Evolutionary conservation across 2,797 vertebrate genomes (phyloP).

Genomic region (Argyrosomus regius): DNA sequence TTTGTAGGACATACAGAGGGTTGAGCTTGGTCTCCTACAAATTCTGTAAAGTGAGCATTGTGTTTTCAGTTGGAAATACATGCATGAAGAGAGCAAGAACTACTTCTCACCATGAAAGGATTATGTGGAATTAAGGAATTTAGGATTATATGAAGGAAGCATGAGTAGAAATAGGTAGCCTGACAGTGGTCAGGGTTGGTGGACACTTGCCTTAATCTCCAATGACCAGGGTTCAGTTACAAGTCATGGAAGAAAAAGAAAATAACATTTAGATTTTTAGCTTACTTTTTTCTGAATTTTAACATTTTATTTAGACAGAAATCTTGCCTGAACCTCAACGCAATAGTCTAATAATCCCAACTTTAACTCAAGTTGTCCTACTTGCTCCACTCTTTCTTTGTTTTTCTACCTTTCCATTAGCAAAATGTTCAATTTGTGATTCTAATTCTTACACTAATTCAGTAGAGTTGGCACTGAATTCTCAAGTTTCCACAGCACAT

Average conservation of each 20-base stretch:
- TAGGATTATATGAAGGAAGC: slow-evolving; percentile 35
- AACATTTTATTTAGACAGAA: neutral
- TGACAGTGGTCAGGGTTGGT: slow-evolving; percentile 7
- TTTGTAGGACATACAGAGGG: slow-evolving; percentile 26
- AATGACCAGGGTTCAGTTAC: slow-evolving; percentile 1
- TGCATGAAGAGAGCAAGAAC: slow-evolving; percentile 32
- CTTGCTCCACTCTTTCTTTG: neutral
- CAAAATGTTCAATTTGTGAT: neutral
- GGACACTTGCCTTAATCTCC: slow-evolving; percentile 2
- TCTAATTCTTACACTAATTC: slow-evolving; percentile 3
- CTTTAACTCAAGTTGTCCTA: neutral
- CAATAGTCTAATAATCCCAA: neutral
- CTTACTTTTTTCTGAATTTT: neutral
- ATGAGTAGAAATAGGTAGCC: slow-evolving; percentile 44
- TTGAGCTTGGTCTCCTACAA: neutral
- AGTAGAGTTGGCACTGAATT: neutral
- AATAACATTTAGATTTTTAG: neutral
- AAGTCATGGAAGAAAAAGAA: slow-evolving; percentile 1
- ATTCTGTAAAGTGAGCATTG: slow-evolving; percentile 32
- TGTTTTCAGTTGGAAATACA: slow-evolving; percentile 22
- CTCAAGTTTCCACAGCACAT: neutral
- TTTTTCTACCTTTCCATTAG: neutral
- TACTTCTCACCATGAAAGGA: slow-evolving; percentile 33
- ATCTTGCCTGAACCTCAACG: neutral
- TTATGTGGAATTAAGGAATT: slow-evolving; percentile 58